Percentiles rank a stretch among this genome's conserved stretches.
Evolutionary conservation across 1,140 invertebrate species (phyloP).

Genomic region (Saxidomus purpurata): DNA sequence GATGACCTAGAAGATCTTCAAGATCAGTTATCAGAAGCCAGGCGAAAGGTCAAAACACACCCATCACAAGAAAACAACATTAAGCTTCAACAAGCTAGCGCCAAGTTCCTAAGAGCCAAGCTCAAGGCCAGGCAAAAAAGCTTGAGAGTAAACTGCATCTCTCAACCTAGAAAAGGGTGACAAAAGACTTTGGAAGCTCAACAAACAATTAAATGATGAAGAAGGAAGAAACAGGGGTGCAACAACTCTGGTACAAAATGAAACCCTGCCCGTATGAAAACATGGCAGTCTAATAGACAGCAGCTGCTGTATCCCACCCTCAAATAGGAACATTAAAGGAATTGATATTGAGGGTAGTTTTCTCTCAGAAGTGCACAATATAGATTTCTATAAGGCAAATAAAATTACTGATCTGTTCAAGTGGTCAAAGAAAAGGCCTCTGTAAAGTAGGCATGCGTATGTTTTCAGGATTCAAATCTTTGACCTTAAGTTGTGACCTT

Average conservation of each 20-base stretch:
- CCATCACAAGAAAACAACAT: conserved; percentile 34
- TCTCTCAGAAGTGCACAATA: too few relatives aligned
- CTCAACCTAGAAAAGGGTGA: not conserved
- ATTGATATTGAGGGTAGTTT: too few relatives aligned
- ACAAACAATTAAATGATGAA: not conserved
- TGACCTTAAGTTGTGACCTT: too few relatives aligned
- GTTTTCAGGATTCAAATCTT: too few relatives aligned
- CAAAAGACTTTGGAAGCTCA: not conserved
- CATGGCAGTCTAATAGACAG: too few relatives aligned
- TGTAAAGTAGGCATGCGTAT: too few relatives aligned
- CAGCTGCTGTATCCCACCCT: too few relatives aligned
- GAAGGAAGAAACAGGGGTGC: not conserved
- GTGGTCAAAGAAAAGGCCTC: too few relatives aligned
- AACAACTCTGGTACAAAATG: not conserved
- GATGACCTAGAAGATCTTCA: conserved; percentile 35
- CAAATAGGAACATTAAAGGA: too few relatives aligned
- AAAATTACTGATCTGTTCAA: too few relatives aligned
- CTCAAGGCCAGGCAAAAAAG: not conserved
- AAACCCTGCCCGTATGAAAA: too few relatives aligned
- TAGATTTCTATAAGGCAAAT: too few relatives aligned
- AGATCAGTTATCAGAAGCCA: conserved; percentile 52
- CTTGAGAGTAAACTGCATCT: not conserved
- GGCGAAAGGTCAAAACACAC: conserved; percentile 38
- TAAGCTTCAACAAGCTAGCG: not conserved
- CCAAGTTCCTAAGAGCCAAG: not conserved